Conservation (phyloP, 2,888 invertebrate genomes). For the Lydus trimaculatus region DNA sequence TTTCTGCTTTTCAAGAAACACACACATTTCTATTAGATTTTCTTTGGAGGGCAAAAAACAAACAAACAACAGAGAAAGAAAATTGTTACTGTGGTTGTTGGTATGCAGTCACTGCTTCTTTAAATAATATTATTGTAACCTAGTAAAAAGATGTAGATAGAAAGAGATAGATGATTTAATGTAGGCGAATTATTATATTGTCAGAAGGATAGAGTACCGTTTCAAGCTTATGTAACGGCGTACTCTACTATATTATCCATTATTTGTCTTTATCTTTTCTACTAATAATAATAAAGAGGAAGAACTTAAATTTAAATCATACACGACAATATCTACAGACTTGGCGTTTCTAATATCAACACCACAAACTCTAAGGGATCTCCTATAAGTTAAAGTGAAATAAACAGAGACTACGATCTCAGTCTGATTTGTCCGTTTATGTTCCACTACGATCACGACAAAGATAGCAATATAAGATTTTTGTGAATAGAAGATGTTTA, state of each 20-base stretch:
- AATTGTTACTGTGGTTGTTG: too few relatives aligned
- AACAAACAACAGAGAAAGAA: too few relatives aligned
- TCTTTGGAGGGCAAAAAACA: background rate
- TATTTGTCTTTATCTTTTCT: background rate
- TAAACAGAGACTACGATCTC: too few relatives aligned
- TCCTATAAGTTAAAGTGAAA: too few relatives aligned
- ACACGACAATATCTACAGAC: too few relatives aligned
- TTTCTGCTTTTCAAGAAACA: background rate
- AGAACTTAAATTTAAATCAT: background rate
- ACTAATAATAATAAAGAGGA: background rate
- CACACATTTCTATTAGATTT: background rate
- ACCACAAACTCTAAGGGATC: too few relatives aligned
- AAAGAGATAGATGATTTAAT: background rate
- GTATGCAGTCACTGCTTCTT: too few relatives aligned
- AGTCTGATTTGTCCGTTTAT: too few relatives aligned
- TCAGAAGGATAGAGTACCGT: conserved; percentile 9
- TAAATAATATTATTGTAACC: background rate
- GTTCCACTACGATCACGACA: too few relatives aligned
- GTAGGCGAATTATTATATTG: conserved; percentile 10
- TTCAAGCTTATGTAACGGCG: conserved; percentile 8
- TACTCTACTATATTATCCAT: background rate
- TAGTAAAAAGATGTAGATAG: background rate
- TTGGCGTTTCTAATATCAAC: too few relatives aligned
- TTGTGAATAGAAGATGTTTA: too few relatives aligned
- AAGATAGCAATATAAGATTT: too few relatives aligned